A percentile compares a stretch with the other conserved stretches of the same genome.
Conservation (phyloP, 1,140 invertebrate genomes). For the Drosophila ananassae region DNA sequence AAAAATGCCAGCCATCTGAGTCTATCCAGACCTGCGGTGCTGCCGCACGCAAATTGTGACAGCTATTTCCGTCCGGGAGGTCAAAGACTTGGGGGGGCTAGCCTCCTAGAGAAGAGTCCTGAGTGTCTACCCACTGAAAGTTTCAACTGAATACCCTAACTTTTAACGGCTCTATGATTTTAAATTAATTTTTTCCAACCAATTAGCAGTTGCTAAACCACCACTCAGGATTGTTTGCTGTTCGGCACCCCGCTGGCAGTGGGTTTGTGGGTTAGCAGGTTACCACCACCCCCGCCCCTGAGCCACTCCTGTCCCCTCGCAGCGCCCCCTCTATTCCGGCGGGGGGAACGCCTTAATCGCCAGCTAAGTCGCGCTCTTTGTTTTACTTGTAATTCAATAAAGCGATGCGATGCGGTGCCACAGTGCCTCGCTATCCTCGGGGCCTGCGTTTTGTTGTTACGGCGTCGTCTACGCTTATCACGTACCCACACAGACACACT, state of each 20-base stretch:
- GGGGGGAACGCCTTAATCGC: constrained; percentile 57
- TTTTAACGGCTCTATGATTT: constrained; percentile 8
- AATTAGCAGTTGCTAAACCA: constrained; percentile 50
- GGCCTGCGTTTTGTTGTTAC: constrained; percentile 67
- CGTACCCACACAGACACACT: constrained; percentile 46
- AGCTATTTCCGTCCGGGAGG: constrained; percentile 24
- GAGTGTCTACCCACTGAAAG: not conserved
- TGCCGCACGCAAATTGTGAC: constrained; percentile 13
- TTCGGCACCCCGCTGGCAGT: constrained; percentile 30
- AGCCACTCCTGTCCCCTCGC: too few species aligned
- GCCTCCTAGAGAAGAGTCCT: not conserved
- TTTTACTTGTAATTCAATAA: constrained; percentile 77
- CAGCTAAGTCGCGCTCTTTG: constrained; percentile 63
- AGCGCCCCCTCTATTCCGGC: too few species aligned
- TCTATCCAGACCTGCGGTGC: not conserved
- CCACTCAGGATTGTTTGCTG: constrained; percentile 35
- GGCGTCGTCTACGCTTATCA: constrained; percentile 76
- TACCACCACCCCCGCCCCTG: not conserved
- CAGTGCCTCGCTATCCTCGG: constrained; percentile 22
- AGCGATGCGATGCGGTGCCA: constrained; percentile 25
- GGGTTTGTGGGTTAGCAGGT: constrained; percentile 69
- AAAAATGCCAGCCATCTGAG: constrained; percentile 38
- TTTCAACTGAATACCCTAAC: not conserved
- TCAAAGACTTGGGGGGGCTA: constrained; percentile 24
- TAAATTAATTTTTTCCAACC: constrained; percentile 48